phyloP scores from a whole-genome alignment of 1,140 invertebrate species.

The Pogonomyrmex californicus region DNA sequence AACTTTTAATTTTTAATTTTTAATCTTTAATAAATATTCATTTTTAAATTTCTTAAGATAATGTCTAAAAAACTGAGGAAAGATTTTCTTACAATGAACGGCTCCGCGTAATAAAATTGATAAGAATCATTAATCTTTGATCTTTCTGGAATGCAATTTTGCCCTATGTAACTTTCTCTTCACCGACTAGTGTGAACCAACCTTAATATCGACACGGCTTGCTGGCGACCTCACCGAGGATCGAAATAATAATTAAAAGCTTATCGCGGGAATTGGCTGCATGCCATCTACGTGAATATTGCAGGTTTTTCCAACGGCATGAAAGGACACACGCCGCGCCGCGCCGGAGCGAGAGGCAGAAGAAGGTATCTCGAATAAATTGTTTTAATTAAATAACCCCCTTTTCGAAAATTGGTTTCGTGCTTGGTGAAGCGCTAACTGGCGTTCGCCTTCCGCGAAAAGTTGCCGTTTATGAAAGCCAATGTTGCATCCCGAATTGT shows the following conservation, averaged over 20 bases:
- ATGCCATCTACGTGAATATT: conserved; percentile 70
- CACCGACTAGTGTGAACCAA: conserved; percentile 23
- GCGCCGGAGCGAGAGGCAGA: conserved; percentile 44
- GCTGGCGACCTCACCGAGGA: conserved; percentile 55
- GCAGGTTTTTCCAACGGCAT: conserved; percentile 58
- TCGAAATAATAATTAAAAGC: conserved; percentile 77
- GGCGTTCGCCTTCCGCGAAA: conserved; percentile 61
- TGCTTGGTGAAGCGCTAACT: conserved; percentile 76
- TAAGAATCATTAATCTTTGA: conserved; percentile 28
- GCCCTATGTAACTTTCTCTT: not conserved
- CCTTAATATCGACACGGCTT: conserved; percentile 50
- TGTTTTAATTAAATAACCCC: conserved; percentile 78
- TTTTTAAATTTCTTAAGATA: not conserved
- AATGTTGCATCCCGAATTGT: conserved; percentile 30
- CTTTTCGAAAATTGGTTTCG: conserved; percentile 77
- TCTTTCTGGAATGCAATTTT: not conserved
- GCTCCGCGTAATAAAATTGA: not conserved
- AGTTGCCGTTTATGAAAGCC: conserved; percentile 56
- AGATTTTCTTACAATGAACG: not conserved
- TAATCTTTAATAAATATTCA: conserved; percentile 5
- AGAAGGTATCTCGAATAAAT: conserved; percentile 71
- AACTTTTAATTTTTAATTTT: conserved; percentile 21
- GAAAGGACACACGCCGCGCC: conserved; percentile 53
- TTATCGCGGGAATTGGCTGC: conserved; percentile 74
- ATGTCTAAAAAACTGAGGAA: not conserved